These are phyloP conservation scores for Pelobates fuscus DNA, from an alignment of 2,113 vertebrate genomes.

Conservation along the genomic window DNA sequence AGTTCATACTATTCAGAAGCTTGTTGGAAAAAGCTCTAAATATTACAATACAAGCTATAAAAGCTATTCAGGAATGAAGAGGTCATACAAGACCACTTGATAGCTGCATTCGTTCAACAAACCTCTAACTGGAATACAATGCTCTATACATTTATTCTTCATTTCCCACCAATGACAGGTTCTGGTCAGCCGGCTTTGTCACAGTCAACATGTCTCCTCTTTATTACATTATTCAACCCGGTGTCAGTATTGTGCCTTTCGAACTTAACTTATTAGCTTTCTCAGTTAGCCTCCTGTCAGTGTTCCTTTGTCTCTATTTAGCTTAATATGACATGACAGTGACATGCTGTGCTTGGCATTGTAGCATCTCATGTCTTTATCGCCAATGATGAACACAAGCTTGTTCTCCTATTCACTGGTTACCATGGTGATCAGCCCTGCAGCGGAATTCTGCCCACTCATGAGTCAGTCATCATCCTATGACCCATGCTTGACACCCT, in stretches of 20 bases:
- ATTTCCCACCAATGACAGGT: no score
- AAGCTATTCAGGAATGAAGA: no score
- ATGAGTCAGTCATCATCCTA: constrained; percentile 26
- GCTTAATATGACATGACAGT: constrained; percentile 28
- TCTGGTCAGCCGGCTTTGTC: no score
- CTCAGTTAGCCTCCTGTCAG: constrained; percentile 2
- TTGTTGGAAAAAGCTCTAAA: no score
- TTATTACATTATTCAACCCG: background rate
- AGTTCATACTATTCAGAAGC: no score
- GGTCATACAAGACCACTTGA: no score
- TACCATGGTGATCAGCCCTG: constrained; percentile 21
- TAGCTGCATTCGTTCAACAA: no score
- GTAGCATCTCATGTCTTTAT: constrained; percentile 23
- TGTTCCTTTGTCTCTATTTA: constrained; percentile 5
- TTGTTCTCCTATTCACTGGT: constrained; percentile 23
- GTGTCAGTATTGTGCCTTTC: background rate
- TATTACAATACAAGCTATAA: no score
- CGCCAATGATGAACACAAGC: constrained; percentile 31
- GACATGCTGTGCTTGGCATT: constrained; percentile 10
- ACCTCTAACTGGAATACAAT: no score
- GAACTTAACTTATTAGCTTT: background rate
- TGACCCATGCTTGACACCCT: constrained; percentile 22
- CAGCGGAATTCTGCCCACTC: constrained; percentile 33
- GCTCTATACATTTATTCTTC: no score
- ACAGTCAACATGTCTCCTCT: background rate